These are phyloP conservation scores for Hanleya hanleyi DNA, from an alignment of 2,888 invertebrate genomes.

Conservation along the genomic window DNA sequence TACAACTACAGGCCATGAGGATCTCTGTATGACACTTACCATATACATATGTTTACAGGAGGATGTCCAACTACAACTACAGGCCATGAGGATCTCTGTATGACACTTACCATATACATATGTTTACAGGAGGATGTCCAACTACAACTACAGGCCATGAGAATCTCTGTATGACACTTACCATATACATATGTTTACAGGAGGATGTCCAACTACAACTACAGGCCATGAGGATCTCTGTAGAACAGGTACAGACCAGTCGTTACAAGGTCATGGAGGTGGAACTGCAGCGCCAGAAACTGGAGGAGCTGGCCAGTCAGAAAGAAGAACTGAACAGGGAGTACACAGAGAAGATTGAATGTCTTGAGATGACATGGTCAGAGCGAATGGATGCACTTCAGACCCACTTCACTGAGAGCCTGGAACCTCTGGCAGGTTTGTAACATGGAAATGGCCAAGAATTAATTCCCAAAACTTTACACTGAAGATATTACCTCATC, in stretches of 20 bases:
- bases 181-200: slow-evolving; percentile 42
- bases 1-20: slow-evolving; percentile 57
- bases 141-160: slow-evolving; percentile 56
- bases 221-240: slow-evolving; percentile 53
- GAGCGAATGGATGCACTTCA: slow-evolving; percentile 40
- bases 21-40: no score
- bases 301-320: slow-evolving; percentile 38
- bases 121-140: slow-evolving; percentile 59
- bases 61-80: slow-evolving; percentile 56
- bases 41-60: no score
- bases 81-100: slow-evolving; percentile 56
- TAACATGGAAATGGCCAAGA: background rate
- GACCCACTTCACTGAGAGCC: slow-evolving; percentile 25
- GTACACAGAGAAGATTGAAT: slow-evolving; percentile 53
- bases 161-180: slow-evolving; percentile 53
- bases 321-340: slow-evolving; percentile 47
- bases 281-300: slow-evolving; percentile 46
- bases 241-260: slow-evolving; percentile 59
- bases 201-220: slow-evolving; percentile 58
- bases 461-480: no score
- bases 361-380: slow-evolving; percentile 41
- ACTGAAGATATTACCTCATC: no score
- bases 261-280: slow-evolving; percentile 49
- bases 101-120: no score
- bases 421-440: background rate